These are phyloP conservation scores for Manduca sexta DNA, from an alignment of 1,140 invertebrate genomes.

Conservation along the genomic window DNA sequence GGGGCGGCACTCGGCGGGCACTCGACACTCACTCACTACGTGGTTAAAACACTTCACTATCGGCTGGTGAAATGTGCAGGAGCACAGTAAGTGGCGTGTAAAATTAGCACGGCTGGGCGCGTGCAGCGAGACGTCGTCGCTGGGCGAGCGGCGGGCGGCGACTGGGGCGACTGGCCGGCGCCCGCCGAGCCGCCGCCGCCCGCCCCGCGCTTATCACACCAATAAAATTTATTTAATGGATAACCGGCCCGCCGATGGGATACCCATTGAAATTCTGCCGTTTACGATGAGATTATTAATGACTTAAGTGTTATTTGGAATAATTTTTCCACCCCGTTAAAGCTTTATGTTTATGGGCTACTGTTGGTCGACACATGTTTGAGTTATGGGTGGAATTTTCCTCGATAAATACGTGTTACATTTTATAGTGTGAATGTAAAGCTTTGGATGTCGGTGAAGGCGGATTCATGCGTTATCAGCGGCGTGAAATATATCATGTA, in stretches of 20 bases:
- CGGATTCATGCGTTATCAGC: too few relatives aligned
- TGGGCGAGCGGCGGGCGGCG: constrained; percentile 35
- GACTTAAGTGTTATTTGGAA: constrained; percentile 32
- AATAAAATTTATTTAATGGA: constrained; percentile 69
- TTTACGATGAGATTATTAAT: constrained; percentile 45
- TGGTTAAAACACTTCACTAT: constrained; percentile 51
- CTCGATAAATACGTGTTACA: too few relatives aligned
- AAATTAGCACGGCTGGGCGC: constrained; percentile 47
- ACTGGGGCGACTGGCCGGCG: constrained; percentile 57
- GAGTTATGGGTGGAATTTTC: not conserved
- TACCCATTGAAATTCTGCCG: constrained; percentile 53
- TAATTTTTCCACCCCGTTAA: constrained; percentile 15
- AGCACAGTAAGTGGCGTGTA: constrained; percentile 48
- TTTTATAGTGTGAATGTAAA: too few relatives aligned
- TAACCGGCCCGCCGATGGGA: constrained; percentile 53
- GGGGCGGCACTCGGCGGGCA: constrained; percentile 12
- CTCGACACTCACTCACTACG: constrained; percentile 27
- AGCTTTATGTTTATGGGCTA: constrained; percentile 14
- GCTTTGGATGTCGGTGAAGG: too few relatives aligned
- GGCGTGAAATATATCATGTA: too few relatives aligned
- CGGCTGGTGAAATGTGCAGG: constrained; percentile 39
- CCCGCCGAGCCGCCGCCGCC: constrained; percentile 42
- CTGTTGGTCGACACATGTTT: not conserved
- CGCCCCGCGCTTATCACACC: constrained; percentile 58
- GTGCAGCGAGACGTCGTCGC: constrained; percentile 37